Conservation (phyloP, 1,140 invertebrate genomes). For the Bemisia tabaci region DNA sequence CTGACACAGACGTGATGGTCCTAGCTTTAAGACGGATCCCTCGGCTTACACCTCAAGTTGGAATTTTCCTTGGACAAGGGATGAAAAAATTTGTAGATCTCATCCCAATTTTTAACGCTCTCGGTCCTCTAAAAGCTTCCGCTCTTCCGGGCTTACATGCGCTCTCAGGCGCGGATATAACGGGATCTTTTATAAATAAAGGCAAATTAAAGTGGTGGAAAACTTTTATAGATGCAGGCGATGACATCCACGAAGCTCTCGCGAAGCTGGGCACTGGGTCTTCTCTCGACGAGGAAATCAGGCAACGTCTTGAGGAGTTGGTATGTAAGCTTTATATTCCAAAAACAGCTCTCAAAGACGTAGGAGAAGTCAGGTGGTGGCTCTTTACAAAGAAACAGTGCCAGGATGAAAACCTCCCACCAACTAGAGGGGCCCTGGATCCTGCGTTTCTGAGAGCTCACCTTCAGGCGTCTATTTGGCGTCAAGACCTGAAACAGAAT, state of each 20-base stretch:
- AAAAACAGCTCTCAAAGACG: not conserved
- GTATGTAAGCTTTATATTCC: not conserved
- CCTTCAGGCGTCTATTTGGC: not conserved
- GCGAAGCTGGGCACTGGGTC: not conserved
- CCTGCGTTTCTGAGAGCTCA: not conserved
- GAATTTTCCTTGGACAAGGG: not conserved
- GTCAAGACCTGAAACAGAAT: not conserved
- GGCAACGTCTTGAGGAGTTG: not conserved
- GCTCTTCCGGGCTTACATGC: not conserved
- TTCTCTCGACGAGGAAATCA: not conserved
- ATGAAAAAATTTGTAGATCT: not conserved
- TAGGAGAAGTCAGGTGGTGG: not conserved
- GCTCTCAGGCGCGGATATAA: not conserved
- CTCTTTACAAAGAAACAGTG: not conserved
- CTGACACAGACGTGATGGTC: not conserved
- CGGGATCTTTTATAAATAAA: not conserved
- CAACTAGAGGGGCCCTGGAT: not conserved
- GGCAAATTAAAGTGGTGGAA: not conserved
- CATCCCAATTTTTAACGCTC: not conserved
- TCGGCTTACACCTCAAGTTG: not conserved
- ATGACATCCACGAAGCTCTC: not conserved
- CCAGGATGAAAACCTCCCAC: not conserved
- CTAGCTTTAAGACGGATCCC: not conserved
- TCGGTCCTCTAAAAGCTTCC: not conserved
- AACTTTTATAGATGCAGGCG: not conserved